These are phyloP conservation scores for Parnassius orleans DNA, from an alignment of 2,888 invertebrate species.

Conservation along the genomic window DNA sequence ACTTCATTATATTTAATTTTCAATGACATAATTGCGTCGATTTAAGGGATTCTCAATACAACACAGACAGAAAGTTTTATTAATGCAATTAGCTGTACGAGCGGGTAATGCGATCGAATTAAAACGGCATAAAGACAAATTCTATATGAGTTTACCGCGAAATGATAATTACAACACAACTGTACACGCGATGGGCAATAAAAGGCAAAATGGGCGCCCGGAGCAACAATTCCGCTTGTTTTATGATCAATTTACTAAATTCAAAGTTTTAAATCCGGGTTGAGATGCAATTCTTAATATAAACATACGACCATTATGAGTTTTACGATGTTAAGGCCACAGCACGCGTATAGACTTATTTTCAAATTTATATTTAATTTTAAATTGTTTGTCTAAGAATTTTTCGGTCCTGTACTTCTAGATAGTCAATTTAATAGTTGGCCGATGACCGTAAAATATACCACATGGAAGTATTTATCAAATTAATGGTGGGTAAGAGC, in stretches of 20 bases:
- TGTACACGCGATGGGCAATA: conserved; percentile 24
- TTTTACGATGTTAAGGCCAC: conserved; percentile 38
- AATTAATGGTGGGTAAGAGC: too few relatives aligned
- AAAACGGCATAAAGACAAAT: conserved; percentile 33
- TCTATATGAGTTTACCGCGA: conserved; percentile 29
- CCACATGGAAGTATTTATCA: too few relatives aligned
- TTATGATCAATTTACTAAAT: conserved; percentile 54
- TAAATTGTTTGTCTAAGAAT: conserved; percentile 1
- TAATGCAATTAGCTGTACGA: conserved; percentile 11
- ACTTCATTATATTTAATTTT: background rate
- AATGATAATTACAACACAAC: conserved; percentile 32
- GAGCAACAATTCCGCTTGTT: conserved; percentile 32
- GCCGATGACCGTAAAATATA: too few relatives aligned
- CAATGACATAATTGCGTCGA: conserved; percentile 4
- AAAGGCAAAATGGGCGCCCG: conserved; percentile 24
- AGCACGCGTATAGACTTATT: background rate
- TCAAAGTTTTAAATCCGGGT: conserved; percentile 33
- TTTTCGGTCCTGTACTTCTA: background rate
- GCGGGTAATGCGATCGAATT: conserved; percentile 31
- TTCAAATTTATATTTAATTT: conserved; percentile 4
- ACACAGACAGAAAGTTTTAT: conserved; percentile 2
- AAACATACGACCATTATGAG: conserved; percentile 39
- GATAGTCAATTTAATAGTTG: too few relatives aligned
- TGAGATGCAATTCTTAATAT: conserved; percentile 31
- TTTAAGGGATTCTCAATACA: conserved; percentile 5